Base-by-base conservation (phyloP, 2,113 vertebrate genomes). In the Poeciliopsis turrubarensis region DNA sequence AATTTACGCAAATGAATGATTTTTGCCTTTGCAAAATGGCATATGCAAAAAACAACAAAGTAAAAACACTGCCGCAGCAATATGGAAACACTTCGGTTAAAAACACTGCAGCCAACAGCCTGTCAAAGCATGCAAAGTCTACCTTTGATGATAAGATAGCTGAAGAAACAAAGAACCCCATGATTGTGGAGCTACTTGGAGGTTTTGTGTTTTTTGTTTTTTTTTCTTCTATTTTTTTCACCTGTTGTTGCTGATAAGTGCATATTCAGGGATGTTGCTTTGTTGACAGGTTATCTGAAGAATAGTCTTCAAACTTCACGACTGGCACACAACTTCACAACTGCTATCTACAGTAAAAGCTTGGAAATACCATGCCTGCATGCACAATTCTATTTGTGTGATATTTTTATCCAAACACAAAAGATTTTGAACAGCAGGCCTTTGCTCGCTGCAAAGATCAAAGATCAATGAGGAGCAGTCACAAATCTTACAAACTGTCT, bases 251-350 rank as follows among this genome's bases (percentile, higher is more conserved):
- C 60, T 39, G 62, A 74, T 37, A 26, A 37, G 62, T 60, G 27
- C 26, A 75, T 10, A 6, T 30, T 72, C 41, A 70, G 31, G 31
- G 44, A 47, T 47, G 17, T 30, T 13, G 10, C 32, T 73, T 25
- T 34, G 13, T 75, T 71, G 63, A 85, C 68, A 60, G 68, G 60
- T 62, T 26, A 47, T 68, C 26, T 75, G 62, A 60, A 51, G 66
- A 47, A 54, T 74, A 69, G 71, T 66, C 65, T n/a, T 65, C 60
- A n/a, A 65, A 27, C 76, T n/a, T 30, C 26, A 70, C 15, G 57
- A 29, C 65, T 63, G 41, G 44, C 79, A 65, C 17, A 29, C 26
- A 69, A 68, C 39, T 47, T 34, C 31, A 27, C 26, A 69, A 68
- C 39, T 47, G 44, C 27, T 65, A 73, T 29, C 76, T 57, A 4